Percentiles rank a stretch among this genome's conserved stretches.
phyloP scores from a whole-genome alignment of 2,797 vertebrate species.

The Cryptoblepharus egeriae region DNA sequence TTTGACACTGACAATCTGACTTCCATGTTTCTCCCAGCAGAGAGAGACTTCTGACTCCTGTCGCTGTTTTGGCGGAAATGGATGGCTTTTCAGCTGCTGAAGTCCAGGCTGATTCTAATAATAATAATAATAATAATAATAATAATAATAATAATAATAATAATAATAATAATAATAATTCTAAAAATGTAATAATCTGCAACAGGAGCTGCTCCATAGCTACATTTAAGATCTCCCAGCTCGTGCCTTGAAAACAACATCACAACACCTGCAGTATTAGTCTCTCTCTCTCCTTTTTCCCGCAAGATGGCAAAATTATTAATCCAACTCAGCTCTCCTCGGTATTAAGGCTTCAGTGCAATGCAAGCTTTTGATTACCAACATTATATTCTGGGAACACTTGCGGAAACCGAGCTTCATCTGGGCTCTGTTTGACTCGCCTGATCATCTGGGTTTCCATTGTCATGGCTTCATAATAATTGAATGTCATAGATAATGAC shows the following conservation, averaged over 20 bases:
- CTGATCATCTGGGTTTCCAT: constrained; percentile 81
- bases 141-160: too few relatives aligned
- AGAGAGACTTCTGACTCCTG: constrained; percentile 78
- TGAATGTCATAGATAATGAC: constrained; percentile 82
- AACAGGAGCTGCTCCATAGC: constrained; percentile 67
- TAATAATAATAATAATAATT: too few relatives aligned
- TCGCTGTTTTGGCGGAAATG: constrained; percentile 74
- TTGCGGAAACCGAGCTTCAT: constrained; percentile 77
- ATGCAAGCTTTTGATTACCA: constrained; percentile 72
- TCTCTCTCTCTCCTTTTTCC: constrained; percentile 48
- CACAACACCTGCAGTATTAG: constrained; percentile 77
- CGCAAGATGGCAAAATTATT: constrained; percentile 76
- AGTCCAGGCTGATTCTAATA: constrained; percentile 73
- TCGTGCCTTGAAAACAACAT: constrained; percentile 72
- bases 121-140: constrained; percentile 62
- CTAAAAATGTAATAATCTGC: constrained; percentile 71
- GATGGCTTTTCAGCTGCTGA: constrained; percentile 81
- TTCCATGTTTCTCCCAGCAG: constrained; percentile 82
- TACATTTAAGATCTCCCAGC: constrained; percentile 73
- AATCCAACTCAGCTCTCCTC: constrained; percentile 76
- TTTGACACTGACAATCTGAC: constrained; percentile 86
- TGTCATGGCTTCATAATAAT: constrained; percentile 80
- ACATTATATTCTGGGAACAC: constrained; percentile 67
- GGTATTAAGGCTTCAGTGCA: constrained; percentile 66
- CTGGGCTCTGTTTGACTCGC: constrained; percentile 80